These are phyloP conservation scores for Hycleus cichorii DNA, from an alignment of 1,140 invertebrate genomes.

Conservation along the genomic window DNA sequence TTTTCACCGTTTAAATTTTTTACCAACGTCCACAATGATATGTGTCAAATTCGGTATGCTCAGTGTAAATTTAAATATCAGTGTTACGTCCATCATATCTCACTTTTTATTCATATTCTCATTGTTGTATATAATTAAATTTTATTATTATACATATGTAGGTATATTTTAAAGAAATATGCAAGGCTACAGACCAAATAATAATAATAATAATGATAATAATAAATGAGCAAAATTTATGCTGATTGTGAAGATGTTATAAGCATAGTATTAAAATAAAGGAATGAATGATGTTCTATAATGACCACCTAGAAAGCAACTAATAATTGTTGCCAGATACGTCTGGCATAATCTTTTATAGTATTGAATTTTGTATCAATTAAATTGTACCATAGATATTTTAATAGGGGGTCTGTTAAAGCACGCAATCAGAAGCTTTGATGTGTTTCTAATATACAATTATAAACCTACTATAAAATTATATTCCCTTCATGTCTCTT, in stretches of 20 bases:
- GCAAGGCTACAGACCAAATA: no score
- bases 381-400: constrained; percentile 28
- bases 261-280: constrained; percentile 20
- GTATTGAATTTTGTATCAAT: constrained; percentile 32
- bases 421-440: constrained; percentile 22
- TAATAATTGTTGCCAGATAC: constrained; percentile 23
- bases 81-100: neutral
- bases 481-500: neutral
- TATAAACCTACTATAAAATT: constrained; percentile 19
- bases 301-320: constrained; percentile 19
- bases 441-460: constrained; percentile 23
- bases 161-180: no score
- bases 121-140: no score
- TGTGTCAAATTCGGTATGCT: constrained; percentile 19
- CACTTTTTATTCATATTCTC: no score
- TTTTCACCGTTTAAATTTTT: constrained; percentile 39
- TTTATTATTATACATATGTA: no score
- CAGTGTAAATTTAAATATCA: constrained; percentile 24
- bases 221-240: no score
- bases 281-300: constrained; percentile 27
- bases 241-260: no score
- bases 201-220: no score
- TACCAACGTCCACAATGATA: constrained; percentile 33
- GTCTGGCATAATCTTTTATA: constrained; percentile 28
- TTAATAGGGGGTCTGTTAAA: constrained; percentile 22